Evolutionary conservation across 2,888 invertebrate genomes (phyloP), one percentile per base, ranked within the genome.

Genomic region (Drosophila prostipennis): DNA sequence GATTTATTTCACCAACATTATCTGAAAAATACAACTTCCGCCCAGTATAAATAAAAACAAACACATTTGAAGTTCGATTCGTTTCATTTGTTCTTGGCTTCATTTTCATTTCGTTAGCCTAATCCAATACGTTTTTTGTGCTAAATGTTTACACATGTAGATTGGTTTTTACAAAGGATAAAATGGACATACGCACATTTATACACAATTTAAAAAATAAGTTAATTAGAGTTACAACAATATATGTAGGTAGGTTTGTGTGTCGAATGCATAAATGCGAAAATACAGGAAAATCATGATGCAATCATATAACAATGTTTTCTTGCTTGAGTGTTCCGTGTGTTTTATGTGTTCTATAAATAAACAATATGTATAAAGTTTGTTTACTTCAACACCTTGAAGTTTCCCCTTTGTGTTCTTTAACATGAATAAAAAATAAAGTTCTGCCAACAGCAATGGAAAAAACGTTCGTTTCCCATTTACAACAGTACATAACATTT

Each of bases 241-340:
- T 86, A 80, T 72, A 56, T 71, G 68, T 67, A 60, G 58, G 72
- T 74, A 59, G 71, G 65, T 76, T 60, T 55, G 53, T 54, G 39
- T 72, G 40, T 72, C 68, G 69, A 86, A 87, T 89, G 89, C 89
- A 89, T 87, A 87, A 87, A 87, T 87, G 89, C 85, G 78, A 85
- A 89, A 85, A 80, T 80, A 79, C 74, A 84, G 72, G 73, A 88
- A 63, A 57, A 70, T 59, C 51, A 60, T 60, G 61, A 72, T 72
- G 40, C 39, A 58, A 56, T 46, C 48, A 42, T 57, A 8, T 46
- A 45, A 55, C 14, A 42, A 39, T 53, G 43, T 69, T 36, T 45
- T 23, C 46, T 43, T 67, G 43, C 58, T 29, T 53, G 13, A 48
- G 49, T 56, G 42, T 53, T 29, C 26, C 43, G 14, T 65, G 40